phyloP scores from a whole-genome alignment of 2,113 vertebrate genomes.

The Equus przewalskii region DNA sequence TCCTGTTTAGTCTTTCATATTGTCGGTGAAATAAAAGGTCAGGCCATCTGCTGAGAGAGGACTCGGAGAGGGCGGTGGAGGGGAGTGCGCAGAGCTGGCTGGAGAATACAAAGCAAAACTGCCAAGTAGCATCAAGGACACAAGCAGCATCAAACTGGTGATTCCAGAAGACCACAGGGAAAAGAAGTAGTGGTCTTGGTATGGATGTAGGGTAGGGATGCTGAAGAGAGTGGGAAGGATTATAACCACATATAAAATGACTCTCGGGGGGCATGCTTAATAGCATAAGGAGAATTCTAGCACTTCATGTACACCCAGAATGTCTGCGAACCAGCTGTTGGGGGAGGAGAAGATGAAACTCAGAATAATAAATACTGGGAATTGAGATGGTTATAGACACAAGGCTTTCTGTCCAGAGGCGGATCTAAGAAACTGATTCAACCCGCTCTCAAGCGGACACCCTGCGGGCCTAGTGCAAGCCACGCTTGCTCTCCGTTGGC shows the following conservation, averaged over 20 bases:
- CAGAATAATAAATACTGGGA: neutral
- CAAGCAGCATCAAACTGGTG: neutral
- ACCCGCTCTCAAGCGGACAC: neutral
- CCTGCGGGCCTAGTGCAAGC: neutral
- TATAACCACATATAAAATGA: neutral
- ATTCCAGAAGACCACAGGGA: neutral
- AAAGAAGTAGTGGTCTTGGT: neutral
- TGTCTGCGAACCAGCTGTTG: neutral
- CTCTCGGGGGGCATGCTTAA: neutral
- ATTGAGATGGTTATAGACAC: neutral
- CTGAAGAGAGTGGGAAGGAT: neutral
- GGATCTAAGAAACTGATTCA: neutral
- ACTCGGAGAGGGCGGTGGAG: neutral
- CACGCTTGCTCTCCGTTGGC: neutral
- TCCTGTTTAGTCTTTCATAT: neutral
- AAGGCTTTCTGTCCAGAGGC: neutral
- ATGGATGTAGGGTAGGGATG: neutral
- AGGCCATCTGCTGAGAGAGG: neutral
- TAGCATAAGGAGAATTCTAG: neutral
- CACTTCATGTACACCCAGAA: neutral
- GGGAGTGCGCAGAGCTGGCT: neutral
- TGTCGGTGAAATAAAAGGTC: neutral
- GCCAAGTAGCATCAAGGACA: neutral
- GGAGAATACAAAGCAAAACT: neutral
- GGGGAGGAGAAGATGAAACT: neutral